These are phyloP conservation scores for Chromis chromis DNA, from an alignment of 2,797 vertebrate species.

Conservation along the genomic window DNA sequence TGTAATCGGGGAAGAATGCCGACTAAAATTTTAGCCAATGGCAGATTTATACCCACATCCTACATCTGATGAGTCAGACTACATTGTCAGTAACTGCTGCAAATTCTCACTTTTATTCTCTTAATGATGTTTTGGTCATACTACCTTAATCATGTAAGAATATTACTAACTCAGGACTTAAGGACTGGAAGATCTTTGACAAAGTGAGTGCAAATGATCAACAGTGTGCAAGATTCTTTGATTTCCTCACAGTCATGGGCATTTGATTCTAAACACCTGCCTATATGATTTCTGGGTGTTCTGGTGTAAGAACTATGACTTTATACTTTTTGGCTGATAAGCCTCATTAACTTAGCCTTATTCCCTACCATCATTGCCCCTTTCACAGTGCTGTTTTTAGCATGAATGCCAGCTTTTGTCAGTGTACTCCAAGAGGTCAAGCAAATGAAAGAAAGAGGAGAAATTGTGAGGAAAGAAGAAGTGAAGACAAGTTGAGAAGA, in stretches of 20 bases:
- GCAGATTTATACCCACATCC: too few relatives aligned
- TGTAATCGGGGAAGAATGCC: too few relatives aligned
- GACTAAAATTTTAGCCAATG: too few relatives aligned
- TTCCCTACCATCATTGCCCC: background rate
- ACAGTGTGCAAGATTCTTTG: background rate
- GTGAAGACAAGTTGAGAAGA: background rate
- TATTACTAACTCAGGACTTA: too few relatives aligned
- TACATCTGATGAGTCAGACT: too few relatives aligned
- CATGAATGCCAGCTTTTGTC: background rate
- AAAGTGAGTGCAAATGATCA: too few relatives aligned
- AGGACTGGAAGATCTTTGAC: too few relatives aligned
- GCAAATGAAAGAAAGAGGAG: background rate
- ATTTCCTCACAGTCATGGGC: too few relatives aligned
- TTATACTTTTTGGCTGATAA: background rate
- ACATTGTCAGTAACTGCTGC: too few relatives aligned
- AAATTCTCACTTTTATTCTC: too few relatives aligned
- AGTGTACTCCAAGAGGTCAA: background rate
- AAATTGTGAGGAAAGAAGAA: background rate
- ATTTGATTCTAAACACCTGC: background rate
- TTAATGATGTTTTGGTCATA: too few relatives aligned
- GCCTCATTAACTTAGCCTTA: background rate
- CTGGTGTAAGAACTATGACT: background rate
- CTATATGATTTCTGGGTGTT: background rate
- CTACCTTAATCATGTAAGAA: too few relatives aligned
- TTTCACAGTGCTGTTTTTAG: background rate